These are phyloP conservation scores for Pachyseris speciosa DNA, from an alignment of 64 coral and sea anemone species.

Conservation along the genomic window DNA sequence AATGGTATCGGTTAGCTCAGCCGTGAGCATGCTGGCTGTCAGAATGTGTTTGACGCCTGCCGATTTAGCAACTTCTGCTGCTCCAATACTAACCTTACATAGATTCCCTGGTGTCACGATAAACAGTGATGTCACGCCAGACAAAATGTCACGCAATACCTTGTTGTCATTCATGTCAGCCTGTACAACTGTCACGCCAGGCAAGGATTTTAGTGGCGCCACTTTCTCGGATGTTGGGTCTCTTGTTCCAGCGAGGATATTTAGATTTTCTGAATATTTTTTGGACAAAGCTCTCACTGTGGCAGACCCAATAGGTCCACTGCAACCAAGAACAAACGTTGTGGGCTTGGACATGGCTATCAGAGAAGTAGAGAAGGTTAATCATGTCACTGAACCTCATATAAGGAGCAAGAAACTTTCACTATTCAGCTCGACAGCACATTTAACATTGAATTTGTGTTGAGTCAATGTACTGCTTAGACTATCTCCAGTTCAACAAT, in stretches of 20 bases:
- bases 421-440: no score
- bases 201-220: background rate
- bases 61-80: constrained; percentile 36
- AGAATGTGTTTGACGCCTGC: constrained; percentile 37
- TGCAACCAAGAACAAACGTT: constrained; percentile 55
- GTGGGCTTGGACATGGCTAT: constrained; percentile 18
- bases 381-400: no score
- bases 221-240: background rate
- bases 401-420: no score
- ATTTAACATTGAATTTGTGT: no score
- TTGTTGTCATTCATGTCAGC: constrained; percentile 45
- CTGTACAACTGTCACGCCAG: constrained; percentile 43
- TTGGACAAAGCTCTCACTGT: constrained; percentile 44
- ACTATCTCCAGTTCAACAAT: no score
- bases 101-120: constrained; percentile 50
- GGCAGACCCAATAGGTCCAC: constrained; percentile 37
- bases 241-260: constrained; percentile 48
- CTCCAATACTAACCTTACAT: background rate
- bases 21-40: background rate
- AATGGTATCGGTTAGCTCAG: background rate
- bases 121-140: constrained; percentile 38
- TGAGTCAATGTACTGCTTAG: no score
- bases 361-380: no score
- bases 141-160: background rate
- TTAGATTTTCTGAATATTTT: constrained; percentile 9